A percentile compares a stretch with the other conserved stretches of the same genome.
Evolutionary conservation across 2,113 vertebrate genomes (phyloP).

Genomic region (Zosterops pallidus): DNA sequence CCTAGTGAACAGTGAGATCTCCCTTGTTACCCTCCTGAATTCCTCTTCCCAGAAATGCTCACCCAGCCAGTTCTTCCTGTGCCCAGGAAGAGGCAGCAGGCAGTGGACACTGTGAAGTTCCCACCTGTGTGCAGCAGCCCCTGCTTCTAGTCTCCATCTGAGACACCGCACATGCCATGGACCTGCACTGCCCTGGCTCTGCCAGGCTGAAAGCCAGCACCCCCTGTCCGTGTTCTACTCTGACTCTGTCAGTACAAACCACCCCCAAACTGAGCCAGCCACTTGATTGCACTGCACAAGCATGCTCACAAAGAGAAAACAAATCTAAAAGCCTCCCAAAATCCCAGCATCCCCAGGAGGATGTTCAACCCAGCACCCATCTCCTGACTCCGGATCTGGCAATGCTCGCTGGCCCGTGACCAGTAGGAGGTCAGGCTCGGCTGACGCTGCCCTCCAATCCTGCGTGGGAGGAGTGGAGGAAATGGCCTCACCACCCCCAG

Average conservation of each 20-base stretch:
- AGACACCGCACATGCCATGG: fast-evolving
- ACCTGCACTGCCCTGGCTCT: background rate
- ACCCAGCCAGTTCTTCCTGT: background rate
- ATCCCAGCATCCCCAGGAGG: background rate
- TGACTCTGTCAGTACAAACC: background rate
- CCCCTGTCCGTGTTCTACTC: background rate
- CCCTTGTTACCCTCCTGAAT: background rate
- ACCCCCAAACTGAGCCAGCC: background rate
- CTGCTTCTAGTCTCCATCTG: background rate
- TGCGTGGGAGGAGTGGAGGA: background rate
- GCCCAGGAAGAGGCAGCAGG: background rate
- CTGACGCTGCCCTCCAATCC: background rate
- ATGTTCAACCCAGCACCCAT: background rate
- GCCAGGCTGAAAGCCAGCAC: background rate
- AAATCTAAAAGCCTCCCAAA: background rate
- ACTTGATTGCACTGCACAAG: background rate
- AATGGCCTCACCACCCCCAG: background rate
- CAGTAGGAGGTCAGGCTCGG: background rate
- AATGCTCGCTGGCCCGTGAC: background rate
- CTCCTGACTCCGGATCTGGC: background rate
- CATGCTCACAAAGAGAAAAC: background rate
- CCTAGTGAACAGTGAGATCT: background rate
- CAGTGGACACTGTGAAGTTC: background rate
- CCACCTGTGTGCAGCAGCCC: background rate
- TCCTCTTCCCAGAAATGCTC: background rate